Percentiles rank a stretch among this genome's conserved stretches.
Conservation (phyloP, 2,888 invertebrate species). For the Trichopoda pennipes region DNA sequence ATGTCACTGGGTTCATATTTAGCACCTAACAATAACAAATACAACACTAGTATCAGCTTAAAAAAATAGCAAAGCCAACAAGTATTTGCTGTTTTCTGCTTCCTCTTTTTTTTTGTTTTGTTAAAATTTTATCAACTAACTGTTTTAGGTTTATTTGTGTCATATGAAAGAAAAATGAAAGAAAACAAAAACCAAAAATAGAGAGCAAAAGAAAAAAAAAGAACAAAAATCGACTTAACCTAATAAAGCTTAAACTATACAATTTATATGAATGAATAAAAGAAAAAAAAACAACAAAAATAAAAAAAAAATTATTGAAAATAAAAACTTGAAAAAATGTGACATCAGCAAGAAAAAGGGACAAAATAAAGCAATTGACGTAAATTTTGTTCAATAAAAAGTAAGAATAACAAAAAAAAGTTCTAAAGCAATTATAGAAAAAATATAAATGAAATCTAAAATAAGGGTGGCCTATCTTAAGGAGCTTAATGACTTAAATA, state of each 20-base stretch:
- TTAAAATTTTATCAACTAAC: constrained; percentile 15
- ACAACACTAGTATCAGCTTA: constrained; percentile 2
- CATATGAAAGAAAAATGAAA: constrained; percentile 36
- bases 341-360: constrained; percentile 57
- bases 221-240: constrained; percentile 45
- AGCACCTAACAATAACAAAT: constrained; percentile 43
- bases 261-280: constrained; percentile 28
- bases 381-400: constrained; percentile 23
- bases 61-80: background rate
- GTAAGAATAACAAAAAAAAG: constrained; percentile 20
- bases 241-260: constrained; percentile 49
- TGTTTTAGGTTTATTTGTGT: constrained; percentile 55
- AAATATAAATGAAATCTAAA: background rate
- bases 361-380: constrained; percentile 46
- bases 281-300: constrained; percentile 12
- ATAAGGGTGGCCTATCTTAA: no score
- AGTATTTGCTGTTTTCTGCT: background rate
- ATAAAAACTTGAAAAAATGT: constrained; percentile 19
- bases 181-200: background rate
- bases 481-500: no score
- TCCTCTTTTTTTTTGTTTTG: background rate
- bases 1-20: constrained; percentile 62
- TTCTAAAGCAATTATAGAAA: background rate
- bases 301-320: background rate
- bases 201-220: background rate